Evolutionary conservation across 2,888 invertebrate genomes (phyloP).

Genomic region (Pristionchus mayeri): DNA sequence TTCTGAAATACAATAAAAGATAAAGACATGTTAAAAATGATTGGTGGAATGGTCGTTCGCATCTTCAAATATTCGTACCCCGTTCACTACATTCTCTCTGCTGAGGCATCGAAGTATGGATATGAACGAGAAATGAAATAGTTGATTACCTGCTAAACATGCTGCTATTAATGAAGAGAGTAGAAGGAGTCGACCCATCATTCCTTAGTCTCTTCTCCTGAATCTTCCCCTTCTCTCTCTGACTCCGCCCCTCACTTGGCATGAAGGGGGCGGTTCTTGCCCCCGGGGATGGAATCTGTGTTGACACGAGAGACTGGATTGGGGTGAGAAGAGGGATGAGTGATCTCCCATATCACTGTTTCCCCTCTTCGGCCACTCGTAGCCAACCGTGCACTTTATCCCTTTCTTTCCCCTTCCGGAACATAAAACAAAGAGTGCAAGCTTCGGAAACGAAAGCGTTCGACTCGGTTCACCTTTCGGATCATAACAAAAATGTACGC

Average conservation of each 20-base stretch:
- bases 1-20: neutral
- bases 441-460: too few relatives aligned
- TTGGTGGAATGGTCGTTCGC: neutral
- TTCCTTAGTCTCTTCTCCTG: neutral
- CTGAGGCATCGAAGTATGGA: neutral
- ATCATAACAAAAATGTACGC: too few relatives aligned
- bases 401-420: neutral
- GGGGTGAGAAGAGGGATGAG: constrained; percentile 10
- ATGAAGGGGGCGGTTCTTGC: constrained; percentile 12
- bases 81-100: too few relatives aligned
- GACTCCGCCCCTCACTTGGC: constrained; percentile 2
- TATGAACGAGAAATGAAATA: neutral
- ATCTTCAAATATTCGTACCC: neutral
- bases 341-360: neutral
- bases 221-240: neutral
- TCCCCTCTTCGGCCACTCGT: neutral
- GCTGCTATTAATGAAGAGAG: neutral
- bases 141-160: neutral
- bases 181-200: neutral
- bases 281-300: constrained; percentile 1
- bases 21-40: neutral
- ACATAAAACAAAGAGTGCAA: neutral
- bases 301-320: constrained; percentile 36
- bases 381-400: neutral
- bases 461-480: too few relatives aligned